These are phyloP conservation scores for zebrafish (Danio rerio) DNA, from an alignment of 2,113 vertebrate species.

Conservation along the genomic window DNA sequence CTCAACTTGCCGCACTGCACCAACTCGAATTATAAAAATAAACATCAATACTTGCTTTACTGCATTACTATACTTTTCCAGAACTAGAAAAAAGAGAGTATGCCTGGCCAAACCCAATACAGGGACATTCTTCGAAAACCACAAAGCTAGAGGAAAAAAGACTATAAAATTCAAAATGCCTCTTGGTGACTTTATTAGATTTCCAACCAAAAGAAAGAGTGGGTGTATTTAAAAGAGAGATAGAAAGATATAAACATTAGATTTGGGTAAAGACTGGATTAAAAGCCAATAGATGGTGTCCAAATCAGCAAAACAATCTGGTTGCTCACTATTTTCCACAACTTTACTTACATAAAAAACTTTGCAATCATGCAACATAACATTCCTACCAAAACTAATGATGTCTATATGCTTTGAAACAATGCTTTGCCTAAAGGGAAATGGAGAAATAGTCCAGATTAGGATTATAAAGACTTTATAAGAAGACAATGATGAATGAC, in stretches of 20 bases:
- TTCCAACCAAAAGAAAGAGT: conserved; percentile 73
- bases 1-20: conserved; percentile 41
- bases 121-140: conserved; percentile 60
- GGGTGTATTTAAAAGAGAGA: neutral
- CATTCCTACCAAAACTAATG: neutral
- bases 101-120: conserved; percentile 55
- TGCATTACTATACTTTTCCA: conserved; percentile 73
- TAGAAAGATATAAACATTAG: conserved; percentile 22
- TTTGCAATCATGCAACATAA: neutral
- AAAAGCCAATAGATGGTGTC: neutral
- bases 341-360: conserved; percentile 21
- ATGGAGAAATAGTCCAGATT: neutral
- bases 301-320: neutral
- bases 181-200: conserved; percentile 79
- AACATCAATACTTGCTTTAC: conserved; percentile 65
- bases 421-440: neutral
- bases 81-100: conserved; percentile 14
- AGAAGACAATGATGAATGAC: neutral
- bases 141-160: conserved; percentile 39
- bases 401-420: neutral
- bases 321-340: conserved; percentile 24
- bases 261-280: neutral
- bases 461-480: neutral
- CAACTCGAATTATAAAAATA: conserved; percentile 54
- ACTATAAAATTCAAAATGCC: conserved; percentile 42